These are phyloP conservation scores for Leptinotarsa juncta DNA, from an alignment of 2,888 invertebrate genomes.

Conservation along the genomic window DNA sequence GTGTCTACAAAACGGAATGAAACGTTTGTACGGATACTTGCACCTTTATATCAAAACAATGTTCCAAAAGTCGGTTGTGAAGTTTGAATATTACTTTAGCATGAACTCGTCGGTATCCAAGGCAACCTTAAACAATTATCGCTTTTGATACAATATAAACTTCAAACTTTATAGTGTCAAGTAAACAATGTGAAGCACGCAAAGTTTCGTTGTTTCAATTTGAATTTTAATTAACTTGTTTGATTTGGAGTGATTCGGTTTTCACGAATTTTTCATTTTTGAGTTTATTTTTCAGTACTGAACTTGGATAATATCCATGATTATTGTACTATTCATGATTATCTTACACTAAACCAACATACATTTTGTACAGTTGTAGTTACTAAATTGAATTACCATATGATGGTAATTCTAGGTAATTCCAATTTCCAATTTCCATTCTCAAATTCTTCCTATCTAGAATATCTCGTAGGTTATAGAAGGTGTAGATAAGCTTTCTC, in stretches of 20 bases:
- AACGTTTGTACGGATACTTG: not conserved
- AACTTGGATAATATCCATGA: too few species aligned
- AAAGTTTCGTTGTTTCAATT: slow-evolving; percentile 29
- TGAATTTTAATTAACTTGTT: slow-evolving; percentile 24
- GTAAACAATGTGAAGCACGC: slow-evolving; percentile 34
- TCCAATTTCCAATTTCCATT: too few species aligned
- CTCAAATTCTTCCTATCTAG: too few species aligned
- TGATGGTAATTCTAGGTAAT: too few species aligned
- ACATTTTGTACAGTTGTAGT: too few species aligned
- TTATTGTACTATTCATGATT: too few species aligned
- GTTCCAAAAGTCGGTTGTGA: slow-evolving; percentile 16
- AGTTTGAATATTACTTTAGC: slow-evolving; percentile 31
- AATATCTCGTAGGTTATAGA: too few species aligned
- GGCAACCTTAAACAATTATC: slow-evolving; percentile 38
- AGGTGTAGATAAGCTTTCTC: too few species aligned
- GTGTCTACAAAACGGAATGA: not conserved
- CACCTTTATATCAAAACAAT: slow-evolving; percentile 14
- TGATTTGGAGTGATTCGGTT: slow-evolving; percentile 3
- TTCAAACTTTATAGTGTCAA: slow-evolving; percentile 36
- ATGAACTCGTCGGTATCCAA: slow-evolving; percentile 30
- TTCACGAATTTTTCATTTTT: slow-evolving; percentile 11
- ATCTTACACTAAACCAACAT: too few species aligned
- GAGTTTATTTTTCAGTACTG: not conserved
- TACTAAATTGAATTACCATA: too few species aligned
- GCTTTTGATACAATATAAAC: slow-evolving; percentile 34